These are phyloP conservation scores for Phrynocephalus versicolor DNA, from an alignment of 2,113 vertebrate genomes.

Conservation along the genomic window DNA sequence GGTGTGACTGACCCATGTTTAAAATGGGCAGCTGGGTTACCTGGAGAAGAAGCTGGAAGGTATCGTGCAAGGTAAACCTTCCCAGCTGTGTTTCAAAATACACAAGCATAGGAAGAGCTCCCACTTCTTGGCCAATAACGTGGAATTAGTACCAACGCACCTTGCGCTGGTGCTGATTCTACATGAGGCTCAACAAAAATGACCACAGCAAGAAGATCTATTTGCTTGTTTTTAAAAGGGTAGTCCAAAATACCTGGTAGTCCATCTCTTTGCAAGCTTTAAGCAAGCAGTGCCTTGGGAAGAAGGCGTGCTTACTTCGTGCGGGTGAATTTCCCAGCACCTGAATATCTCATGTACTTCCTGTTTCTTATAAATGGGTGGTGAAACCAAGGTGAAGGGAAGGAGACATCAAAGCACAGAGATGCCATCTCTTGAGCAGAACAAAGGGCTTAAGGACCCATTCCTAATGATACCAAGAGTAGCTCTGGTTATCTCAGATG, in stretches of 20 bases:
- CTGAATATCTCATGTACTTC: slow-evolving; percentile 11
- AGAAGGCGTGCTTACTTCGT: neutral
- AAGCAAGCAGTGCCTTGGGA: slow-evolving; percentile 15
- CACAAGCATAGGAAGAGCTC: too few relatives aligned
- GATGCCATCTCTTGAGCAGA: neutral
- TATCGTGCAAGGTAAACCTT: neutral
- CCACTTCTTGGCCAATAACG: too few relatives aligned
- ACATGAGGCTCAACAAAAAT: too few relatives aligned
- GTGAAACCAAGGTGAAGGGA: slow-evolving; percentile 12
- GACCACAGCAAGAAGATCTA: too few relatives aligned
- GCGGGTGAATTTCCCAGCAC: neutral
- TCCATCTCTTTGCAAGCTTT: neutral
- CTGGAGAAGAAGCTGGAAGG: neutral
- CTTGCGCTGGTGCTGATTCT: too few relatives aligned
- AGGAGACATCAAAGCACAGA: slow-evolving; percentile 2
- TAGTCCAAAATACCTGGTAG: neutral
- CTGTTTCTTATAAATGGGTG: slow-evolving; percentile 40
- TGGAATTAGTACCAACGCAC: too few relatives aligned
- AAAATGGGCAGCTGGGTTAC: neutral
- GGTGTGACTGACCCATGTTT: neutral
- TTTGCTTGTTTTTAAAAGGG: neutral
- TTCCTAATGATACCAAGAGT: neutral
- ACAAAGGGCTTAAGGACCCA: neutral
- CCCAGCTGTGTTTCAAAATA: neutral
- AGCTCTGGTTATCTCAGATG: neutral